Conservation (phyloP, 1,140 invertebrate species). For the Drosophila lacertosa region DNA sequence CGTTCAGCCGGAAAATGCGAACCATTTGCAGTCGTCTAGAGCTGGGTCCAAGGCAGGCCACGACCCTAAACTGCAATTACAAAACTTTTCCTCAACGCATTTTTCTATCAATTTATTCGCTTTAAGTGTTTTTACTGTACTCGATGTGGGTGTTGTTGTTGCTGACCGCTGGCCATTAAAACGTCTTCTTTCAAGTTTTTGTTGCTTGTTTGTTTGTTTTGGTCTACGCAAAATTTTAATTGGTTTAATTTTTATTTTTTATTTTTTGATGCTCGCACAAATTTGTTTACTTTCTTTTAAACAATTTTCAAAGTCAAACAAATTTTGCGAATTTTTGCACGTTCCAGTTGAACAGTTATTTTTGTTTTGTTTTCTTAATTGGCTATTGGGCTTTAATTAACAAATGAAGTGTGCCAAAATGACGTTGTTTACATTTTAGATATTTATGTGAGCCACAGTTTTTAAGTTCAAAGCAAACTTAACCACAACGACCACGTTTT, state of each 20-base stretch:
- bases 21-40: conserved; percentile 23
- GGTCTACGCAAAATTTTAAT: conserved; percentile 53
- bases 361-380: not conserved
- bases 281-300: conserved; percentile 34
- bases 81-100: conserved; percentile 19
- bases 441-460: too few species aligned
- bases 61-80: not conserved
- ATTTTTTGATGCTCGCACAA: conserved; percentile 14
- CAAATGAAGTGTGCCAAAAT: not conserved
- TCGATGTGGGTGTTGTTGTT: not conserved
- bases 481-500: too few species aligned
- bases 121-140: not conserved
- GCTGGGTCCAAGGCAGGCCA: not conserved
- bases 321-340: conserved; percentile 14
- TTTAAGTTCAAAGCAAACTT: too few species aligned
- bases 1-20: conserved; percentile 67
- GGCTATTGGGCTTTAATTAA: conserved; percentile 2
- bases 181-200: conserved; percentile 21
- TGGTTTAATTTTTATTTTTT: conserved; percentile 44
- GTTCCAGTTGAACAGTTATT: not conserved
- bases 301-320: conserved; percentile 31
- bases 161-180: conserved; percentile 6
- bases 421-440: not conserved
- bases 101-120: conserved; percentile 39
- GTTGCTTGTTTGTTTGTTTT: conserved; percentile 33